A percentile compares a stretch with the other conserved stretches of the same genome.
phyloP scores from a whole-genome alignment of 2,797 vertebrate species.

The Liasis olivaceus region DNA sequence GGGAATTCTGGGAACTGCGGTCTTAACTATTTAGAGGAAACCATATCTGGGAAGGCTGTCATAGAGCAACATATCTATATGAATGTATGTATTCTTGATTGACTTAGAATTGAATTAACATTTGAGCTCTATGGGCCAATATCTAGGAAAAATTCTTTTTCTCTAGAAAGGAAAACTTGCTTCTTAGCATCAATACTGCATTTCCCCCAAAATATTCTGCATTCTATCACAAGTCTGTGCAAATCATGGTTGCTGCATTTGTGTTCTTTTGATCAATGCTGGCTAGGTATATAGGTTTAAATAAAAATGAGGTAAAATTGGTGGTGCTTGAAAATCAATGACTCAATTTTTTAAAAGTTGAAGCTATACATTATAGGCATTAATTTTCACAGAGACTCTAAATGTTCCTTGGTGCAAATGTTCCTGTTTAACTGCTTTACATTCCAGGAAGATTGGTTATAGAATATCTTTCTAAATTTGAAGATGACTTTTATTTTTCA shows the following conservation, averaged over 20 bases:
- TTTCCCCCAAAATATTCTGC: neutral
- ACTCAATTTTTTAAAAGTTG: neutral
- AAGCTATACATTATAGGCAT: neutral
- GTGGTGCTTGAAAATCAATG: neutral
- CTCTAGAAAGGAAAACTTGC: neutral
- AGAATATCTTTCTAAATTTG: neutral
- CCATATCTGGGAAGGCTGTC: neutral
- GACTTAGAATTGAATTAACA: neutral
- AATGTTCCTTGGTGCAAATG: neutral
- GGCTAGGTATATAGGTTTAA: neutral
- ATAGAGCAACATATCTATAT: neutral
- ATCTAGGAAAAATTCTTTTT: neutral
- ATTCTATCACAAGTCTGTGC: neutral
- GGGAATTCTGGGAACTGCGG: neutral
- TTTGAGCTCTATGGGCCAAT: neutral
- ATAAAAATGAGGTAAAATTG: neutral
- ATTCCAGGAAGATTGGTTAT: neutral
- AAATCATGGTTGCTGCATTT: too few relatives aligned
- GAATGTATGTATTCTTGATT: neutral
- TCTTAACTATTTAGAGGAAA: neutral
- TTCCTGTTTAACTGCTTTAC: neutral
- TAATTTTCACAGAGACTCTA: neutral
- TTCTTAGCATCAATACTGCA: neutral
- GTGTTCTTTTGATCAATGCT: neutral
- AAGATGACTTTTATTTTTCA: conserved; percentile 40